Conservation (phyloP, 2,888 invertebrate species). For the Elgonia sp. region DNA sequence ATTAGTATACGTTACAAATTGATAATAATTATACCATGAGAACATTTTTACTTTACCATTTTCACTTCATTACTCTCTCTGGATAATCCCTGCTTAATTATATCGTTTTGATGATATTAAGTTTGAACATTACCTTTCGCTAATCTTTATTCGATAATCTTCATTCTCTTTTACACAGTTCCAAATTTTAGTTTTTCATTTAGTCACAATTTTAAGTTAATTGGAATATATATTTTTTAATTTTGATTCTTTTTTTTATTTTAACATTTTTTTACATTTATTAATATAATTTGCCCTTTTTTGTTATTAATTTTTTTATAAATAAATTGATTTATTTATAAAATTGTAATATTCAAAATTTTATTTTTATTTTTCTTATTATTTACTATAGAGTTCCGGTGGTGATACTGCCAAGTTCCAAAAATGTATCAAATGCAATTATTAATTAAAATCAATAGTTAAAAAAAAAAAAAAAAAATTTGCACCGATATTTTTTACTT, state of each 20-base stretch:
- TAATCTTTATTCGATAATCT: constrained; percentile 2
- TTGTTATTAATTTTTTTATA: no score
- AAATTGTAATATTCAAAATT: no score
- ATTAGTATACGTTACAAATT: background rate
- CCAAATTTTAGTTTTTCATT: background rate
- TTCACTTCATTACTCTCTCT: background rate
- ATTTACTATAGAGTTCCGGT: no score
- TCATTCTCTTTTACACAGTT: background rate
- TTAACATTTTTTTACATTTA: no score
- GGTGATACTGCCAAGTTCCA: no score
- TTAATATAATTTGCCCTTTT: no score
- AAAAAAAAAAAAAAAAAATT: no score
- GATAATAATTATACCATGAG: background rate
- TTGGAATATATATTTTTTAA: background rate
- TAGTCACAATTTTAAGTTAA: background rate
- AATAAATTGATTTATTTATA: no score
- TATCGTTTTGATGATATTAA: background rate
- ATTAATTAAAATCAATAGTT: no score
- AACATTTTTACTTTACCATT: background rate
- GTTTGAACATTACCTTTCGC: background rate
- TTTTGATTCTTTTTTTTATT: background rate
- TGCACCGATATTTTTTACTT: no score
- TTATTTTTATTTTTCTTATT: no score
- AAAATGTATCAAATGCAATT: no score
- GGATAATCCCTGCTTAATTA: background rate